These are phyloP conservation scores for Sternarchorhynchus goeldii DNA, from an alignment of 2,797 vertebrate genomes.

Conservation along the genomic window DNA sequence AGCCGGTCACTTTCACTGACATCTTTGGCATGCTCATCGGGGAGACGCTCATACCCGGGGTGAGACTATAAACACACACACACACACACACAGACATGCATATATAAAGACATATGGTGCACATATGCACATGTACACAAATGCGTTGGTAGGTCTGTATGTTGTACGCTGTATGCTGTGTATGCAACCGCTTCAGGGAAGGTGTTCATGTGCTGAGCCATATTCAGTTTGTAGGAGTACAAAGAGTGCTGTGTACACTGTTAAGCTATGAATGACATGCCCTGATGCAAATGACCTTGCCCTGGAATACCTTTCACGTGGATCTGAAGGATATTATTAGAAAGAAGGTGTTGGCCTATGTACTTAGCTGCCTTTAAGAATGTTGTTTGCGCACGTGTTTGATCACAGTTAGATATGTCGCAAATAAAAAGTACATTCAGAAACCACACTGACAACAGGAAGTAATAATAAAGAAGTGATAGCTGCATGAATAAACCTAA, in stretches of 20 bases:
- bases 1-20: constrained; percentile 97
- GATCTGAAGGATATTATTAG: constrained; percentile 17
- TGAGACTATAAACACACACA: constrained; percentile 67
- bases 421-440: background rate
- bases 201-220: background rate
- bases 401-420: too few relatives aligned
- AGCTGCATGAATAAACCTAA: background rate
- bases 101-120: too few relatives aligned
- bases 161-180: too few relatives aligned
- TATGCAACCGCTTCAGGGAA: background rate
- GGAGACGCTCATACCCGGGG: constrained; percentile 91
- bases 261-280: constrained; percentile 28
- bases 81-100: background rate
- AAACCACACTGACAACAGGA: background rate
- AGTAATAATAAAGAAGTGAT: background rate
- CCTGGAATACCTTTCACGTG: constrained; percentile 1
- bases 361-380: background rate
- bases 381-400: too few relatives aligned
- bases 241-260: constrained; percentile 33
- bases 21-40: constrained; percentile 98
- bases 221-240: constrained; percentile 11
- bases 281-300: constrained; percentile 38
- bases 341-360: background rate
- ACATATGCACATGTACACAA: too few relatives aligned
- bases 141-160: background rate